A percentile compares a stretch with the other conserved stretches of the same genome.
These are phyloP conservation scores for Drosophila truncata DNA, from an alignment of 1,140 invertebrate genomes.

Conservation along the genomic window DNA sequence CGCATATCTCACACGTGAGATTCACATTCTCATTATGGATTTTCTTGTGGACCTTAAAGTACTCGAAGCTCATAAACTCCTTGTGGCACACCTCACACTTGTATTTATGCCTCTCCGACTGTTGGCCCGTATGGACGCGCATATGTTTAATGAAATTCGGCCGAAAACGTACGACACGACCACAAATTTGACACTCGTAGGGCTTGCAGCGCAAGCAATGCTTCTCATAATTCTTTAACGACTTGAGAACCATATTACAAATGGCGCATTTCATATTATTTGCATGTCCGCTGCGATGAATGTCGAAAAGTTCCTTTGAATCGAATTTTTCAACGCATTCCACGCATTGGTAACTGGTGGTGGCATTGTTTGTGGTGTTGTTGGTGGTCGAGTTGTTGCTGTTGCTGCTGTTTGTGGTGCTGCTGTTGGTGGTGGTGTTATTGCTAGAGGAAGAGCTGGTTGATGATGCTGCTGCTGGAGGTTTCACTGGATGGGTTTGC, in stretches of 20 bases:
- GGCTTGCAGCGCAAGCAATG: slow-evolving; percentile 84
- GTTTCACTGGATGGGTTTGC: slow-evolving; percentile 18
- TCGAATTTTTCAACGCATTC: slow-evolving; percentile 84
- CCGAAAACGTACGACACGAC: slow-evolving; percentile 81
- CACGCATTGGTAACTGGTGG: slow-evolving; percentile 76
- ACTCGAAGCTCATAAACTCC: slow-evolving; percentile 84
- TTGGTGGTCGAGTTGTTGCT: slow-evolving; percentile 23
- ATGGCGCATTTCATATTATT: slow-evolving; percentile 85
- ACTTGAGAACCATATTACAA: slow-evolving; percentile 83
- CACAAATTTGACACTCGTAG: slow-evolving; percentile 85
- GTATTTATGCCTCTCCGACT: slow-evolving; percentile 83
- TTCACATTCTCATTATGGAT: slow-evolving; percentile 84
- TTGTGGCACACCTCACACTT: slow-evolving; percentile 85
- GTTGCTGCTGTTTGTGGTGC: slow-evolving; percentile 21
- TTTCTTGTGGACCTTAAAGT: slow-evolving; percentile 85
- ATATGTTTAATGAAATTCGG: slow-evolving; percentile 84
- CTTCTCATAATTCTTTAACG: slow-evolving; percentile 83
- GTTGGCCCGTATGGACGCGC: slow-evolving; percentile 81
- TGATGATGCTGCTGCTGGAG: slow-evolving; percentile 16
- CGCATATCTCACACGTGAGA: slow-evolving; percentile 84
- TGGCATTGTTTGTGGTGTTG: slow-evolving; percentile 32
- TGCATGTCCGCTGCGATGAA: slow-evolving; percentile 81
- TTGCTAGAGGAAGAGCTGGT: slow-evolving; percentile 20
- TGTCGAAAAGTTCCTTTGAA: slow-evolving; percentile 80
- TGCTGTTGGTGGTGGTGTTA: slow-evolving; percentile 20